These are phyloP conservation scores for Drosophila eugracilis DNA, from an alignment of 1,140 invertebrate genomes.

Conservation along the genomic window DNA sequence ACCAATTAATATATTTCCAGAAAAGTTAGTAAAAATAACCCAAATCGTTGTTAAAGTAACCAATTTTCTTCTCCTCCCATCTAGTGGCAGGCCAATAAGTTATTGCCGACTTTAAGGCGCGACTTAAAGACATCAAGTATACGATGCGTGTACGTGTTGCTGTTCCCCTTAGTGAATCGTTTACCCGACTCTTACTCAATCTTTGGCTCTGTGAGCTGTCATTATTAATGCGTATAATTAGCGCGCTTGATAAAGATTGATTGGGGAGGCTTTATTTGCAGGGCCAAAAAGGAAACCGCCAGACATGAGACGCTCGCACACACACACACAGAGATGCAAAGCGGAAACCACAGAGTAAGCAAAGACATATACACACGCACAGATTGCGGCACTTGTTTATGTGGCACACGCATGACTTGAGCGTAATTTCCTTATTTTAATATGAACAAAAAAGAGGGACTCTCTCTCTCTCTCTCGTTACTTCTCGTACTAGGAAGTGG, in stretches of 20 bases:
- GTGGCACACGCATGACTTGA: conserved; percentile 74
- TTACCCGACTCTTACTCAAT: conserved; percentile 1
- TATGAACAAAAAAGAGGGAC: conserved; percentile 41
- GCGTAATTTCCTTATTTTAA: conserved; percentile 66
- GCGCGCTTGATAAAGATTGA: conserved; percentile 79
- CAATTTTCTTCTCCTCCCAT: no score
- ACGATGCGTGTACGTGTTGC: conserved; percentile 55
- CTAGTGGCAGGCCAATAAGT: neutral
- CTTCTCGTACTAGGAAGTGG: conserved; percentile 20
- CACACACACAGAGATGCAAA: conserved; percentile 22
- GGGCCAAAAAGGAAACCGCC: conserved; percentile 26
- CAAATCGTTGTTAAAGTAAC: no score
- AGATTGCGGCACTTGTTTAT: conserved; percentile 69
- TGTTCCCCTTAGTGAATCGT: neutral
- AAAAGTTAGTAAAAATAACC: neutral
- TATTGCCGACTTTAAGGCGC: conserved; percentile 17
- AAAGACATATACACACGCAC: conserved; percentile 37
- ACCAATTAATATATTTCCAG: neutral
- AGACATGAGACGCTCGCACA: conserved; percentile 32
- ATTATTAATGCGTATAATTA: conserved; percentile 80
- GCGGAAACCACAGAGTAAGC: conserved; percentile 58
- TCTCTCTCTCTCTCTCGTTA: neutral
- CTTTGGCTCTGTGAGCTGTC: conserved; percentile 49
- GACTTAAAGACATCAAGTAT: conserved; percentile 40
- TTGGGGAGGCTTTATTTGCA: conserved; percentile 53